Evolutionary conservation across 1,140 invertebrate species (phyloP).

Genomic region (Leptoteleia sp.): DNA sequence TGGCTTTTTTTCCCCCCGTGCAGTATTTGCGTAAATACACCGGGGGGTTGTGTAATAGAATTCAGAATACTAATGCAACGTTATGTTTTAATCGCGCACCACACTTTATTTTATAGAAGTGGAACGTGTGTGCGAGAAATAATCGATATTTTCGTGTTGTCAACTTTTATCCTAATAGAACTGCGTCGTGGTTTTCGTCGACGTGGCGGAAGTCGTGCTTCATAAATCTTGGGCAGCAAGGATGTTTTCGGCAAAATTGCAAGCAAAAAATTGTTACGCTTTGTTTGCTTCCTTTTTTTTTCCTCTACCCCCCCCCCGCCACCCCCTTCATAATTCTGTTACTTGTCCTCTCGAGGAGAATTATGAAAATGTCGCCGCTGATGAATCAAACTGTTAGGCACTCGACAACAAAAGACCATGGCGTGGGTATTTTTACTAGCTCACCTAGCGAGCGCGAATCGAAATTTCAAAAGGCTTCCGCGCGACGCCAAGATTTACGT

Average conservation of each 20-base stretch:
- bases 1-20: too few species aligned
- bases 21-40: too few species aligned
- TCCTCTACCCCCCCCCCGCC: too few species aligned
- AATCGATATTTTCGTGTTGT: conserved; percentile 56
- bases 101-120: conserved; percentile 47
- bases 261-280: neutral
- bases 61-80: conserved; percentile 43
- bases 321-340: too few species aligned
- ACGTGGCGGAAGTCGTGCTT: conserved; percentile 14
- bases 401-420: conserved; percentile 21
- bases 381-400: conserved; percentile 10
- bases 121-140: conserved; percentile 44
- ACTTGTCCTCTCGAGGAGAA: too few species aligned
- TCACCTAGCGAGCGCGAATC: conserved; percentile 12
- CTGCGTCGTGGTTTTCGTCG: conserved; percentile 17
- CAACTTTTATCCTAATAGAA: conserved; percentile 40
- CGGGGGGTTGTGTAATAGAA: too few species aligned
- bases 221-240: conserved; percentile 19
- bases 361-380: too few species aligned
- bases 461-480: conserved; percentile 21
- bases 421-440: conserved; percentile 38
- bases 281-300: neutral
- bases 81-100: conserved; percentile 35
- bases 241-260: conserved; percentile 14
- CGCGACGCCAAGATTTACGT: conserved; percentile 34